Base-by-base conservation (phyloP, 2,888 invertebrate species). In the Maniola hyperantus region DNA sequence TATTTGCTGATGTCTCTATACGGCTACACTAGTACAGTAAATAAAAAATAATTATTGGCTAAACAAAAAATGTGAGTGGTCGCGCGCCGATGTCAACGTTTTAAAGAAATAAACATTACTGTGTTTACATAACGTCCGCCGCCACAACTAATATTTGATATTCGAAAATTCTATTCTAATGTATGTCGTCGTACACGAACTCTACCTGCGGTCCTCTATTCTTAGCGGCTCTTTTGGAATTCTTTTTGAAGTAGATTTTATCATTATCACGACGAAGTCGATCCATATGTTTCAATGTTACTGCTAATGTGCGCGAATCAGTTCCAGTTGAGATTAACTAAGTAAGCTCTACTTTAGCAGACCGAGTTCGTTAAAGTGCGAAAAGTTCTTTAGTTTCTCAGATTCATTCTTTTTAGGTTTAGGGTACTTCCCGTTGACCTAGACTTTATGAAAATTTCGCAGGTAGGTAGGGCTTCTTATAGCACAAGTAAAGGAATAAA, bases 81-180 rank as follows among this genome's bases (percentile, higher is more conserved):
- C 89, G 86, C 84, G 83, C 79, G 88, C 84, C 87, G 88, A 83
- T 85, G 90, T 79, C 79, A 72, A 83, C 80, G 80, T 89, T 92
- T 87, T 89, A 91, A 90, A 89, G 90, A 87, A 88, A 91, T 89
- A 92, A 91, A 91, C 88, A 91, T 88, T 83, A 87, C 83, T 6
- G 83, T 90, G 89, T 91, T 87, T 90, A 84, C 85, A 81, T 77
- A 90, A 84, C 87, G 91, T 85, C 88, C 91, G 87, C 85, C 87
- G 88, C 87, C 87, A 90, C 83, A 84, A 87, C 82, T 81, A 92
- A 92, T 92, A 91, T 92, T 92, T 85, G 86, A 88, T 87, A 85
- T 91, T 91, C 87, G 90, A 92, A 92, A 91, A 91, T 88, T 89
- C 89, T 88, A 89, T 91, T 89, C 89, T 89, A 89, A 89, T 88